phyloP scores from a whole-genome alignment of 2,888 invertebrate genomes.

The Cheilosia pagana region DNA sequence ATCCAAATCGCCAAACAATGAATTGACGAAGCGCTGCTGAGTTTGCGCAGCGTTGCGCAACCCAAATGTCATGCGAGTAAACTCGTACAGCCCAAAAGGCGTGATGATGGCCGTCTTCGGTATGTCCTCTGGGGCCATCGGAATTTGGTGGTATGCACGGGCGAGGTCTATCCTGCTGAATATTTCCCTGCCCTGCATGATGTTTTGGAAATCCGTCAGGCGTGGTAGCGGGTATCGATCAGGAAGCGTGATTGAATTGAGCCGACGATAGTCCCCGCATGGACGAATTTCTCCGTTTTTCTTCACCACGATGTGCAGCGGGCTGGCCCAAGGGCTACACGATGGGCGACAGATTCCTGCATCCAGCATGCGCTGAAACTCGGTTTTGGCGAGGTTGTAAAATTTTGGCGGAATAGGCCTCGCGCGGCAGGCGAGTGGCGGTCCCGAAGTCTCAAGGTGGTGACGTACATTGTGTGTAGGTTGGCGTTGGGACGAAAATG shows the following conservation, averaged over 20 bases:
- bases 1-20: too few relatives aligned
- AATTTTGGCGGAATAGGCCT: constrained; percentile 24
- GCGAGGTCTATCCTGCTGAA: too few relatives aligned
- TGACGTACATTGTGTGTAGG: constrained; percentile 4
- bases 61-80: too few relatives aligned
- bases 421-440: constrained; percentile 11
- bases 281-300: constrained; percentile 21
- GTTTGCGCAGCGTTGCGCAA: too few relatives aligned
- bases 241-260: constrained; percentile 5
- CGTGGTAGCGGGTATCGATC: constrained; percentile 13
- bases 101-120: too few relatives aligned
- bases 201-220: neutral
- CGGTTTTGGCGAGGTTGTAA: constrained; percentile 5
- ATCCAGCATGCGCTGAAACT: constrained; percentile 15
- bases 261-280: neutral
- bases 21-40: too few relatives aligned
- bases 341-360: constrained; percentile 81
- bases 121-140: too few relatives aligned
- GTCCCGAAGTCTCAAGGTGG: constrained; percentile 14
- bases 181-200: constrained; percentile 1
- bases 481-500: constrained; percentile 6
- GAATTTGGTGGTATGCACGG: too few relatives aligned
- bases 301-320: constrained; percentile 79
- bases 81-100: too few relatives aligned
- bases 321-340: constrained; percentile 81